Evolutionary conservation across 2,113 vertebrate genomes (phyloP), one percentile per base, ranked within the genome.

Genomic region (Phaetusa simplex): DNA sequence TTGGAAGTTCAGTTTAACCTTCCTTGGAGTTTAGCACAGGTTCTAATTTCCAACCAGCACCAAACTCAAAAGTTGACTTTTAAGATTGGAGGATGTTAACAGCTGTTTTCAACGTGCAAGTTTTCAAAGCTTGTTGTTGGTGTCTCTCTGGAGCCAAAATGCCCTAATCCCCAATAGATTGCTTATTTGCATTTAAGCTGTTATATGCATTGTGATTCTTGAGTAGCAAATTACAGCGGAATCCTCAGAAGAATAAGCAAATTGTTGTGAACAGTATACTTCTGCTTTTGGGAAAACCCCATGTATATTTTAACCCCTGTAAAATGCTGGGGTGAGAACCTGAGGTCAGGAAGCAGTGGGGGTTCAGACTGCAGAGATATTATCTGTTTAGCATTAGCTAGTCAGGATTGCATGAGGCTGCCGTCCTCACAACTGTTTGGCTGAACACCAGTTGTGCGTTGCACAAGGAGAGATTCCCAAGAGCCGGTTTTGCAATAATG

Each of bases 401-500:
- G 61, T 71, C 23, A 38, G 81, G 62, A 89, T 76, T 92, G 61
- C 77, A 72, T 19, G 82, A 81, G 42, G 61, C 69, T 92, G 73
- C 52, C 59, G 16, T 76, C 76, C 74, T 90, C 88, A 58, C 49
- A 94, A 91, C 72, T 89, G 77, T 64, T 94, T 96, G 88, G 81
- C 93, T 92, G 77, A 88, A 38, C 36, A 61, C 77, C 52, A 82
- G 72, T 82, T 76, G 56, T 88, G 65, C 43, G 6, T 88, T 76
- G 77, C 83, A 52, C 27, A 53, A 69, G 40, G 42, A 78, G 91
- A 56, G 66, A 38, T 87, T 91, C 80, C 83, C 80, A 85, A 84
- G 81, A 95, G 61, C 47, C 36, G 65, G 55, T 97, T 97, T 96
- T 96, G 92, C 88, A 95, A 89, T 88, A 47, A 67, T 49, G 56